Evolutionary conservation across 2,113 vertebrate genomes (phyloP).

Genomic region (Hippolais icterina): DNA sequence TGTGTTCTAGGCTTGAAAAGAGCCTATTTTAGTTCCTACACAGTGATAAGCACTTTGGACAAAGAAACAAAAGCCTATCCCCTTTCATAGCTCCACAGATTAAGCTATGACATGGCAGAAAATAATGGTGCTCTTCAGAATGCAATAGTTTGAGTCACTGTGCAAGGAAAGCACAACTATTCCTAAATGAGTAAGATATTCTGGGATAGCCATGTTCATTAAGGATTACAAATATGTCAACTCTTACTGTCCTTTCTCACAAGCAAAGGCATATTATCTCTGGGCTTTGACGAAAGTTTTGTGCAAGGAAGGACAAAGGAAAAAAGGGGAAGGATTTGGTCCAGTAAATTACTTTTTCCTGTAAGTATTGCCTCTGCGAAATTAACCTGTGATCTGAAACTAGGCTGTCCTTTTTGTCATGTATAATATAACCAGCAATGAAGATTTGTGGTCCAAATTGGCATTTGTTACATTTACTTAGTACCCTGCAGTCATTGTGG

Average conservation of each 20-base stretch:
- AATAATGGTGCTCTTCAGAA: constrained; percentile 33
- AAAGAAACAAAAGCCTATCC: background rate
- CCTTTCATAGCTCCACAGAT: background rate
- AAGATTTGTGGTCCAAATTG: constrained; percentile 16
- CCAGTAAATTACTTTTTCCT: background rate
- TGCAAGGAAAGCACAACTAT: background rate
- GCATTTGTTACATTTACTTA: background rate
- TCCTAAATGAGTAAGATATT: background rate
- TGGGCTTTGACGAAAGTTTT: background rate
- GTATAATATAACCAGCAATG: background rate
- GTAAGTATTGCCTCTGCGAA: background rate
- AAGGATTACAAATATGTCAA: background rate
- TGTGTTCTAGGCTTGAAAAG: background rate
- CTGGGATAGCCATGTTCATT: background rate
- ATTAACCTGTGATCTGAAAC: background rate
- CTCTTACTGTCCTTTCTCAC: background rate
- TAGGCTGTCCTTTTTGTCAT: background rate
- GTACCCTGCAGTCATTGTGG: background rate
- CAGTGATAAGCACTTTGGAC: background rate
- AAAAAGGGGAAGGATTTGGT: background rate
- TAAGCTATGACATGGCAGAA: background rate
- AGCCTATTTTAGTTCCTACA: background rate
- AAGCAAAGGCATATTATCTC: background rate
- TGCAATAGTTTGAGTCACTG: background rate
- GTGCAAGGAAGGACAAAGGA: background rate